These are phyloP conservation scores for Choreutis nemorana DNA, from an alignment of 2,888 invertebrate genomes.

Conservation along the genomic window DNA sequence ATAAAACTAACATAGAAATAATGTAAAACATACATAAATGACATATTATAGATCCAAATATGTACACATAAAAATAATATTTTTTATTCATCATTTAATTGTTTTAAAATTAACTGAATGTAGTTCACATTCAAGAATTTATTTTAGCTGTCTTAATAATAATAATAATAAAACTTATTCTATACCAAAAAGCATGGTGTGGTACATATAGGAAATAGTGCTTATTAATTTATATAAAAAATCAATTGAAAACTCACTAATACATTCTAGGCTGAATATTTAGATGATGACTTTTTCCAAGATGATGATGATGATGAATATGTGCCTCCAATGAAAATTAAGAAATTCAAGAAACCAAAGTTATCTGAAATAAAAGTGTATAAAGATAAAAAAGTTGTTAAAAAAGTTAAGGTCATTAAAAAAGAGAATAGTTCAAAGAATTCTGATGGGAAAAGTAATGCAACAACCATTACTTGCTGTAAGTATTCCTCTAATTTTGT, in stretches of 20 bases:
- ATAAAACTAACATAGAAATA: constrained; percentile 38
- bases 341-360: constrained; percentile 45
- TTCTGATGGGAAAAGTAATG: constrained; percentile 24
- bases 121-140: no score
- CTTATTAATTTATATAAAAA: no score
- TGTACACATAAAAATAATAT: no score
- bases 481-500: constrained; percentile 16
- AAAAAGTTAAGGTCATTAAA: constrained; percentile 42
- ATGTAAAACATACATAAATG: no score
- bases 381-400: constrained; percentile 40
- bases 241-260: no score
- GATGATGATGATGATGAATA: constrained; percentile 50
- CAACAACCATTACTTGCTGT: constrained; percentile 59
- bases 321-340: constrained; percentile 35
- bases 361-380: constrained; percentile 48
- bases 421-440: constrained; percentile 23
- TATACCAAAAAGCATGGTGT: no score
- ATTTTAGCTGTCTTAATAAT: no score
- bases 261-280: constrained; percentile 34
- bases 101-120: no score
- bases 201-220: no score
- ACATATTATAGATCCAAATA: no score
- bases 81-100: no score
- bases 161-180: no score
- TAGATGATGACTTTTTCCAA: constrained; percentile 44